A percentile compares a stretch with the other conserved stretches of the same genome.
phyloP scores from a whole-genome alignment of 2,888 invertebrate genomes.

The Drosophila monieri region DNA sequence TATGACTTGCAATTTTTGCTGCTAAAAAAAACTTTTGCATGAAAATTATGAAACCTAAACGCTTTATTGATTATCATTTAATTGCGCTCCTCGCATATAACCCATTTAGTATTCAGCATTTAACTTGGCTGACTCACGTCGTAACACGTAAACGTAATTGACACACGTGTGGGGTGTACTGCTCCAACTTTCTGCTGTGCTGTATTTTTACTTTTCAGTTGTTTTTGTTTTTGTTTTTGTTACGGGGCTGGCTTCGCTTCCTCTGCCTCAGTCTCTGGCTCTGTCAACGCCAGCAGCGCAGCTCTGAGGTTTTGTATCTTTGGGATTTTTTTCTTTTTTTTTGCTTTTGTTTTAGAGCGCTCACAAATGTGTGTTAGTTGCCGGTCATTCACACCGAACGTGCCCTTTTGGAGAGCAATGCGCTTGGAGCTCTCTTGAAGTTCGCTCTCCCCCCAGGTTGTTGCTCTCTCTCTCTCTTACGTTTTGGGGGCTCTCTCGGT shows the following conservation, averaged over 20 bases:
- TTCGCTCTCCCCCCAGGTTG: constrained; percentile 31
- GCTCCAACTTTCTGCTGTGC: constrained; percentile 52
- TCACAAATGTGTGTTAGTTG: constrained; percentile 82
- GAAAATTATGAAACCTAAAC: constrained; percentile 6
- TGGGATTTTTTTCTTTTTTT: constrained; percentile 42
- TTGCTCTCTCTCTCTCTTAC: constrained; percentile 12
- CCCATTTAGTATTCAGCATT: constrained; percentile 5
- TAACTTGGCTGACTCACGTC: constrained; percentile 7
- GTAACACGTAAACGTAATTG: constrained; percentile 21
- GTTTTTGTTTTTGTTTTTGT: constrained; percentile 40
- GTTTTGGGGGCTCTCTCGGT: constrained; percentile 7
- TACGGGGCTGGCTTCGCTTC: constrained; percentile 49
- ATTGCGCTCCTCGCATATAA: constrained; percentile 3
- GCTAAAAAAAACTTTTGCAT: background rate
- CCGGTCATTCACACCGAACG: constrained; percentile 83
- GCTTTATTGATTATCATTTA: constrained; percentile 14
- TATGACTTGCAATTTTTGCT: background rate
- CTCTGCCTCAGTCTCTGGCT: constrained; percentile 33
- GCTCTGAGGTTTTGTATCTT: constrained; percentile 45
- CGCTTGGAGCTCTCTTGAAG: constrained; percentile 19
- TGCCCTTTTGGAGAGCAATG: constrained; percentile 76
- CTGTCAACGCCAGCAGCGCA: constrained; percentile 46
- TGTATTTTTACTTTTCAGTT: constrained; percentile 70
- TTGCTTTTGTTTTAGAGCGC: constrained; percentile 69
- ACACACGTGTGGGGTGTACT: constrained; percentile 62